Percentiles rank a stretch among this genome's conserved stretches.
Conservation (phyloP, 1,140 invertebrate genomes). For the Drosophila obscura region DNA sequence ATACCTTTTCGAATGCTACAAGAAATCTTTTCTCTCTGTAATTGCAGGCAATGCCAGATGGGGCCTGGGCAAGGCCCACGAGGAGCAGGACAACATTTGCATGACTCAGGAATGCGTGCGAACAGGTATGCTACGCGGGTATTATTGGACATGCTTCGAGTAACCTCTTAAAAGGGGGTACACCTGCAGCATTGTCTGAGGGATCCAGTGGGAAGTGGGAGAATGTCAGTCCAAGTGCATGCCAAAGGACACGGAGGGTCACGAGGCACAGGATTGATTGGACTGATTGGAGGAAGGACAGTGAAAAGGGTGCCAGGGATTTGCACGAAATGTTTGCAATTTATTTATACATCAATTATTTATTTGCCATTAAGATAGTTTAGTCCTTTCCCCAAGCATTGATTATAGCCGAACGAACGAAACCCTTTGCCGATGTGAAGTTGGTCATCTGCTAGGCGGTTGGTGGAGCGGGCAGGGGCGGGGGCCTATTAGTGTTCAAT, state of each 20-base stretch:
- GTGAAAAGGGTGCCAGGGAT: conserved; percentile 13
- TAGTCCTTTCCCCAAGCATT: conserved; percentile 17
- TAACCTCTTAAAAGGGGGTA: neutral
- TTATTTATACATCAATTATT: conserved; percentile 54
- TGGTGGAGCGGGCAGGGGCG: no score
- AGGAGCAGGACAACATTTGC: conserved; percentile 85
- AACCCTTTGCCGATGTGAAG: conserved; percentile 10
- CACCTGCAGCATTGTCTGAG: neutral
- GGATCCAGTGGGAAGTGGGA: no score
- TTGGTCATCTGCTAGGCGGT: conserved; percentile 23
- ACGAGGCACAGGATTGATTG: no score
- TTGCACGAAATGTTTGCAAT: conserved; percentile 22
- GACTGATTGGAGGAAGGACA: neutral
- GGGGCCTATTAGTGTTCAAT: no score
- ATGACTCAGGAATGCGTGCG: conserved; percentile 89
- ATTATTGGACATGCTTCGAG: neutral
- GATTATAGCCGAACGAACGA: neutral
- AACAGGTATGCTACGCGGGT: conserved; percentile 85
- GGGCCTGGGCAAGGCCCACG: conserved; percentile 16
- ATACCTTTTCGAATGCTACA: neutral
- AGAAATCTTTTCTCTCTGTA: conserved; percentile 41
- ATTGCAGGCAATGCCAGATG: conserved; percentile 58
- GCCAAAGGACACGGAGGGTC: no score
- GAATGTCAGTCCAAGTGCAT: neutral
- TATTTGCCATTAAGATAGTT: conserved; percentile 50